A percentile compares a stretch with the other conserved stretches of the same genome.
Conservation (phyloP, 2,888 invertebrate species). For the Rhorus exstirpatorius region DNA sequence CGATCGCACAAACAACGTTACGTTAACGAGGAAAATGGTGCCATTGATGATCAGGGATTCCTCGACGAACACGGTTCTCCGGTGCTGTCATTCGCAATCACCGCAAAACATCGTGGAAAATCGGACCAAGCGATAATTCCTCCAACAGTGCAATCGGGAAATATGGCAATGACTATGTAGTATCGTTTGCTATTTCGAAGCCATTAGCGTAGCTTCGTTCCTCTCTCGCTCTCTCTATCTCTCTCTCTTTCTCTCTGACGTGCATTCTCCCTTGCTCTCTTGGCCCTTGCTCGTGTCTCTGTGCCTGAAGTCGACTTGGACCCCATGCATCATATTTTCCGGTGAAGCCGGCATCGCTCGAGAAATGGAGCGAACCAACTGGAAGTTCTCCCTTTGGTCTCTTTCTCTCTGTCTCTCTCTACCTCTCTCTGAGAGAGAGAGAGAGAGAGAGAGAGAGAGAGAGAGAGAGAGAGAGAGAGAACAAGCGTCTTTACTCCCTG, state of each 20-base stretch:
- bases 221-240: too few relatives aligned
- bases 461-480: constrained; percentile 37
- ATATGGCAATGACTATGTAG: constrained; percentile 38
- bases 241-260: constrained; percentile 18
- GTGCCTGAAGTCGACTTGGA: constrained; percentile 80
- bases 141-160: constrained; percentile 7
- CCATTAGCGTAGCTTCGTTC: constrained; percentile 76
- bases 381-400: constrained; percentile 44
- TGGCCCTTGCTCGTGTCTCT: constrained; percentile 56
- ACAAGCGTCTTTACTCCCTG: constrained; percentile 66
- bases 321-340: constrained; percentile 81
- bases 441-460: constrained; percentile 43
- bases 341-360: constrained; percentile 75
- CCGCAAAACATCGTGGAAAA: constrained; percentile 28
- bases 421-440: constrained; percentile 30
- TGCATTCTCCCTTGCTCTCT: constrained; percentile 3
- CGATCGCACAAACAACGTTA: constrained; percentile 8
- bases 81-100: neutral
- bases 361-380: constrained; percentile 67
- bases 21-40: neutral
- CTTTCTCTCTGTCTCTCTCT: constrained; percentile 10
- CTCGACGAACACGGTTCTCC: neutral
- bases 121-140: constrained; percentile 45
- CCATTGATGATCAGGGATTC: neutral
- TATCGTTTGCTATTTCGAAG: constrained; percentile 77